Evolutionary conservation across 2,113 vertebrate species (phyloP).

Genomic region (Equus quagga): DNA sequence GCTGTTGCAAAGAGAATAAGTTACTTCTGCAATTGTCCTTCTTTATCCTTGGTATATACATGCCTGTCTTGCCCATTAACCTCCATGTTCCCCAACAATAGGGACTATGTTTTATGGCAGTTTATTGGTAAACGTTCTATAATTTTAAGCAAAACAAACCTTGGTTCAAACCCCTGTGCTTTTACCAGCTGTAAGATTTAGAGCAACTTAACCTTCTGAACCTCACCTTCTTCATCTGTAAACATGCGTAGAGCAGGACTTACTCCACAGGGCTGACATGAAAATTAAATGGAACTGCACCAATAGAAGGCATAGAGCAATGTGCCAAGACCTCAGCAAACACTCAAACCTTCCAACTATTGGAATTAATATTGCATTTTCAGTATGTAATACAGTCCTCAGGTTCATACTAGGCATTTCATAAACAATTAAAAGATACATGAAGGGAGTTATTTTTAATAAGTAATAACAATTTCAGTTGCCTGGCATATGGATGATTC

Average conservation of each 20-base stretch:
- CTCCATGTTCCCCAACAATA: not conserved
- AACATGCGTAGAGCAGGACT: not conserved
- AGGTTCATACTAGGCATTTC: not conserved
- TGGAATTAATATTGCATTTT: not conserved
- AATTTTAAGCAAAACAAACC: not conserved
- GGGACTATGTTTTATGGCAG: not conserved
- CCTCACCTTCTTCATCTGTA: not conserved
- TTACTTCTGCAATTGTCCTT: not conserved
- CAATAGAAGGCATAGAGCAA: not conserved
- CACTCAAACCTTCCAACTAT: not conserved
- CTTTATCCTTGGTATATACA: not conserved
- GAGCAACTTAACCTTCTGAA: not conserved
- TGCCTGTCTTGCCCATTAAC: not conserved
- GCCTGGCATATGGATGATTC: not conserved
- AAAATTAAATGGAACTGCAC: not conserved
- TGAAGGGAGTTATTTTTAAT: slow-evolving; percentile 12
- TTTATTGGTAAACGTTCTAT: not conserved
- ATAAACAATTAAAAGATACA: not conserved
- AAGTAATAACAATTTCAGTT: not conserved
- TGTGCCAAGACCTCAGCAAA: not conserved
- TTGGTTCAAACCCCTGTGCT: not conserved
- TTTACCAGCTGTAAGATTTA: not conserved
- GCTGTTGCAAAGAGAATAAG: not conserved
- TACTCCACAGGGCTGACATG: not conserved
- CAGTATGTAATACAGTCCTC: not conserved